Conservation (phyloP, 2,113 vertebrate species). For the Xiphophorus couchianus region DNA sequence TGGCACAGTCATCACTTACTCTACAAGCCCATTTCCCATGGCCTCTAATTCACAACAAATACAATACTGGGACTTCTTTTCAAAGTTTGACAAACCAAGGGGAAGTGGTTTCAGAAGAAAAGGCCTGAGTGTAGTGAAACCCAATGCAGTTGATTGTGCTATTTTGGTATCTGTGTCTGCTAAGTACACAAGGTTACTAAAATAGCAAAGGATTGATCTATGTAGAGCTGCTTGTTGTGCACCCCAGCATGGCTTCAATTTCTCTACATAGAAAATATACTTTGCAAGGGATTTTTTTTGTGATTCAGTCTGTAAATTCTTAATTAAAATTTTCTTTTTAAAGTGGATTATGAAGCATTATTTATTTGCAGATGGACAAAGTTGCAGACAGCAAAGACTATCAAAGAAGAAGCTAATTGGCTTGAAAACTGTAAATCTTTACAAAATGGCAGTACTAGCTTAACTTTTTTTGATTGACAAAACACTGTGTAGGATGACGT, state of each 20-base stretch:
- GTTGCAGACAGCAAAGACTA: no score
- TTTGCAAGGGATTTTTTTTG: neutral
- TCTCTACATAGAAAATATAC: neutral
- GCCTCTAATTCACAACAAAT: conserved; percentile 53
- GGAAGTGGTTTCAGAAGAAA: neutral
- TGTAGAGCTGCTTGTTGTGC: neutral
- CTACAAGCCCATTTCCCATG: conserved; percentile 66
- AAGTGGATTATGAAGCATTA: neutral
- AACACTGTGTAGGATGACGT: no score
- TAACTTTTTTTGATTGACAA: no score
- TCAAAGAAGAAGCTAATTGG: no score
- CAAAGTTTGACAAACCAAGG: neutral
- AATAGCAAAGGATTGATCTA: conserved; percentile 1
- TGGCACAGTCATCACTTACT: conserved; percentile 76
- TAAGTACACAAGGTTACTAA: neutral
- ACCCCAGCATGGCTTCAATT: neutral
- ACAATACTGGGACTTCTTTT: conserved; percentile 27
- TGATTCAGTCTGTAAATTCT: neutral
- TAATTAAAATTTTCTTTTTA: neutral
- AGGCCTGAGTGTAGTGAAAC: neutral
- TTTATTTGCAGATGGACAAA: neutral
- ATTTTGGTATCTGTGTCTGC: neutral
- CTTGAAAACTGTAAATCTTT: no score
- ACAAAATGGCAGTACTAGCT: no score
- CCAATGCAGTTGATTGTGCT: neutral